Evolutionary conservation across 2,888 invertebrate species (phyloP).

Genomic region (Peribatodes rhomboidaria): DNA sequence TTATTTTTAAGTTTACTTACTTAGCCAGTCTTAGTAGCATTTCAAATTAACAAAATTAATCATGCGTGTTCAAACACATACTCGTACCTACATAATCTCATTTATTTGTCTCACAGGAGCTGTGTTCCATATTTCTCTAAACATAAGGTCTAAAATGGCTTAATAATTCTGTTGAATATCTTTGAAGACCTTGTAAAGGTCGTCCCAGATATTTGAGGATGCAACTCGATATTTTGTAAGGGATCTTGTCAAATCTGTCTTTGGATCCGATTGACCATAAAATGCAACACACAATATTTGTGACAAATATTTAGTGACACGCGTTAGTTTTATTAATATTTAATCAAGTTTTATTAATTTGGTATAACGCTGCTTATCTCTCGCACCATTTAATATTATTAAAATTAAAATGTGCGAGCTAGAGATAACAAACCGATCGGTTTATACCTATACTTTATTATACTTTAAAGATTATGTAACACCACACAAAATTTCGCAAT

Average conservation of each 20-base stretch:
- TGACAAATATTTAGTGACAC: conserved; percentile 64
- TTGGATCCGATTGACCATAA: conserved; percentile 53
- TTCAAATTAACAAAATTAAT: conserved; percentile 2
- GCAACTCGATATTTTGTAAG: conserved; percentile 61
- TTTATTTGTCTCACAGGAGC: not conserved
- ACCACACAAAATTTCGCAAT: too few species aligned
- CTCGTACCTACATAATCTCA: not conserved
- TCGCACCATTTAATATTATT: too few species aligned
- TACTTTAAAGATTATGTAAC: too few species aligned
- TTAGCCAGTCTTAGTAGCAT: not conserved
- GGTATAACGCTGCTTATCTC: too few species aligned
- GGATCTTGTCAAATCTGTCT: conserved; percentile 64
- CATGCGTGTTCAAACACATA: not conserved
- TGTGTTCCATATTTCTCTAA: conserved; percentile 8
- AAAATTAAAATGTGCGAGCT: too few species aligned
- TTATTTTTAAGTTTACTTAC: not conserved
- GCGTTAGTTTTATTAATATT: too few species aligned
- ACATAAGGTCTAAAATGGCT: conserved; percentile 24
- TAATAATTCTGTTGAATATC: conserved; percentile 30
- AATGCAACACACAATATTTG: conserved; percentile 23
- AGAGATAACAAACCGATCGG: too few species aligned
- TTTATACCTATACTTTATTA: too few species aligned
- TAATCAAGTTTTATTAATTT: too few species aligned
- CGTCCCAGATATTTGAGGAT: conserved; percentile 47
- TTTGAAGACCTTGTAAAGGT: conserved; percentile 30